Conservation (phyloP, 2,113 vertebrate genomes). For the Ovis aries region DNA sequence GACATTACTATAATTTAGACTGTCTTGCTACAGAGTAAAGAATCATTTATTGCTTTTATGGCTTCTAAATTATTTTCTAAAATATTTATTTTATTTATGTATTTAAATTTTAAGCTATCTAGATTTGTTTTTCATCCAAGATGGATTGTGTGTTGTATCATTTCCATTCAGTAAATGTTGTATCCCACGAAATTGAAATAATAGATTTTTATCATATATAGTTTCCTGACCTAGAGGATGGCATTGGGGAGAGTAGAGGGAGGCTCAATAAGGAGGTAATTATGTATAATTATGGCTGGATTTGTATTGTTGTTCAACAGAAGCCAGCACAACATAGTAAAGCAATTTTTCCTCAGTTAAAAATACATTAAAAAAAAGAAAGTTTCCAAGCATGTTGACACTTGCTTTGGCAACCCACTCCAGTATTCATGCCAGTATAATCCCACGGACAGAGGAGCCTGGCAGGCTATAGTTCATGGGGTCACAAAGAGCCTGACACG, state of each 20-base stretch:
- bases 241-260: not conserved
- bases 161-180: not conserved
- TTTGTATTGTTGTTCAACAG: not conserved
- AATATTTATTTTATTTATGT: not conserved
- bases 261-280: not conserved
- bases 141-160: not conserved
- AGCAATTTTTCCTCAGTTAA: not conserved
- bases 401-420: not conserved
- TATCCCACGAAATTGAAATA: not conserved
- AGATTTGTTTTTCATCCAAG: not conserved
- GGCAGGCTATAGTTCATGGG: not conserved
- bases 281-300: not conserved
- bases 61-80: not conserved
- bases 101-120: not conserved
- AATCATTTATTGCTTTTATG: not conserved
- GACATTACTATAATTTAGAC: conserved; percentile 23
- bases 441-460: not conserved
- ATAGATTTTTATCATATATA: not conserved
- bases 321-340: not conserved
- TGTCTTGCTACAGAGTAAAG: not conserved
- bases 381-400: not conserved
- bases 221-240: not conserved
- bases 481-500: not conserved
- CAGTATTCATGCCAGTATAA: not conserved
- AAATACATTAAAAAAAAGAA: not conserved